Evolutionary conservation across 2,113 vertebrate species (phyloP).

Genomic region (Gasterosteus aculeatus): DNA sequence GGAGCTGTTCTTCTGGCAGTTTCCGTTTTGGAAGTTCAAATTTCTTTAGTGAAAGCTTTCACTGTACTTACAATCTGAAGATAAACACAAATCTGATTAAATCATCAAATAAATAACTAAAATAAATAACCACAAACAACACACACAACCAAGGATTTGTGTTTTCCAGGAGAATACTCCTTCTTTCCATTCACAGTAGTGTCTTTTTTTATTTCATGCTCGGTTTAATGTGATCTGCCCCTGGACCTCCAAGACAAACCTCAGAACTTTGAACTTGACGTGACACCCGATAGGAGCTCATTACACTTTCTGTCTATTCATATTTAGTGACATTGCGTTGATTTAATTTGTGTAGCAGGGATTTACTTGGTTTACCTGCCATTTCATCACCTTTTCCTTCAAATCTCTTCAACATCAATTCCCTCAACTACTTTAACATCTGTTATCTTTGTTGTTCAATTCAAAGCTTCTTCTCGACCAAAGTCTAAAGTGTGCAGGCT

Average conservation of each 20-base stretch:
- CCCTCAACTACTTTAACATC: background rate
- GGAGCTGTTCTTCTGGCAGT: constrained; percentile 48
- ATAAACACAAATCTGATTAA: constrained; percentile 39
- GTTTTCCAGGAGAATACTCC: constrained; percentile 22
- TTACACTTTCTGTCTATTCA: background rate
- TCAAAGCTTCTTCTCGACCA: background rate
- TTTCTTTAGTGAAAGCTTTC: constrained; percentile 51
- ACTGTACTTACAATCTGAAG: constrained; percentile 26
- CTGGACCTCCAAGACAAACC: background rate
- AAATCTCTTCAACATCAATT: background rate
- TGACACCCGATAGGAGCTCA: constrained; percentile 8
- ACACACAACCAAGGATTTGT: constrained; percentile 28
- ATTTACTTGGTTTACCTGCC: constrained; percentile 3
- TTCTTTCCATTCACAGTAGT: constrained; percentile 46
- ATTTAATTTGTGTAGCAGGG: background rate
- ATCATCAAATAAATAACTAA: constrained; percentile 47
- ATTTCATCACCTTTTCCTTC: background rate
- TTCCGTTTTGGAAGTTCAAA: constrained; percentile 36
- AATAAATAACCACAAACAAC: constrained; percentile 49
- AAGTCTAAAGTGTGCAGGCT: background rate
- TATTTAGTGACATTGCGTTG: background rate
- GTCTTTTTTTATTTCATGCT: constrained; percentile 12
- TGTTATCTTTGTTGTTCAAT: background rate
- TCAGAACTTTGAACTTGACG: background rate
- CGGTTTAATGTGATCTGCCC: constrained; percentile 2